phyloP scores from a whole-genome alignment of 2,888 invertebrate genomes.

The Carterocephalus palaemon region DNA sequence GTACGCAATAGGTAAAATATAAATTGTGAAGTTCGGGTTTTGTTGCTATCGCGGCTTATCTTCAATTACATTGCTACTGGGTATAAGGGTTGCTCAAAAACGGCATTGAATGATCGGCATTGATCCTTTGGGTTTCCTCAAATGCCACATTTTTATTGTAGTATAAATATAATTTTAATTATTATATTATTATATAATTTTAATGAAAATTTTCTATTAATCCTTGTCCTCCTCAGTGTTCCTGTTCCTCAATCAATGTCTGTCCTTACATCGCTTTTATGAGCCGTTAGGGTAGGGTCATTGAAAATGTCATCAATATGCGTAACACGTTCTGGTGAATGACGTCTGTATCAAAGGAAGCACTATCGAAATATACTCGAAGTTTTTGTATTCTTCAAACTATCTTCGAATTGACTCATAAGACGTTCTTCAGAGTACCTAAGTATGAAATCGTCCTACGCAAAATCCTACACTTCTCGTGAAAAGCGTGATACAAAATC shows the following conservation, averaged over 20 bases:
- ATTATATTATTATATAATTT: no score
- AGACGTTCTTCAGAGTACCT: constrained; percentile 6
- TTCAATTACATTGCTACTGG: no score
- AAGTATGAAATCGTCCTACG: constrained; percentile 5
- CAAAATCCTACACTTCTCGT: constrained; percentile 6
- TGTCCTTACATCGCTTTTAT: constrained; percentile 5
- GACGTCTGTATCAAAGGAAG: constrained; percentile 10
- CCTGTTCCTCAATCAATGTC: no score
- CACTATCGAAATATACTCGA: not conserved
- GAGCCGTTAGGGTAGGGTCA: constrained; percentile 4
- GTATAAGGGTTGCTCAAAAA: no score
- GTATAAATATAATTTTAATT: no score
- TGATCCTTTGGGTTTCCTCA: no score
- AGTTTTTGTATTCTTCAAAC: constrained; percentile 2
- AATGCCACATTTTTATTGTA: no score
- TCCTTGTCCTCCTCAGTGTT: no score
- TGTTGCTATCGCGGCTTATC: no score
- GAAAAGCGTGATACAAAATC: constrained; percentile 9
- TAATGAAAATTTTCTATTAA: no score
- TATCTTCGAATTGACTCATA: constrained; percentile 7
- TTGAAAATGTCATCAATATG: constrained; percentile 13
- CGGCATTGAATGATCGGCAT: no score
- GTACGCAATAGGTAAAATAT: not conserved
- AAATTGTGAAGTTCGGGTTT: not conserved
- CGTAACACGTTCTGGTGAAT: constrained; percentile 4